Evolutionary conservation across 2,113 vertebrate species (phyloP).

Genomic region (Lasiurus cinereus): DNA sequence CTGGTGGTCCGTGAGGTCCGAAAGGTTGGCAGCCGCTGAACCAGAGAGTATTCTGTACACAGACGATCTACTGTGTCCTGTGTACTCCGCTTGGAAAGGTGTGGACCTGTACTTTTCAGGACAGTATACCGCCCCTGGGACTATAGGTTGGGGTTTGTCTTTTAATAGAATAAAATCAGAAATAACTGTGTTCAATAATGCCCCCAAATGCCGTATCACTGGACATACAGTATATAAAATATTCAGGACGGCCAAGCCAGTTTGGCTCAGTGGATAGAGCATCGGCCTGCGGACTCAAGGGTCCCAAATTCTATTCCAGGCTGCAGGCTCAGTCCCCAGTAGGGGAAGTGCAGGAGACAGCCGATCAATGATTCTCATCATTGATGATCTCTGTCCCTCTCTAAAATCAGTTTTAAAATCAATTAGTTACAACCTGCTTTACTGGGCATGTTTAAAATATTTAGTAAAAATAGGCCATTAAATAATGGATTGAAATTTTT

Average conservation of each 20-base stretch:
- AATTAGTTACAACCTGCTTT: no score
- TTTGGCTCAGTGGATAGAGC: no score
- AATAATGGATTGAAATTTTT: not conserved
- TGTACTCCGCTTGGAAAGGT: not conserved
- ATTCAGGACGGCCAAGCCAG: no score
- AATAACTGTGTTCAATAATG: not conserved
- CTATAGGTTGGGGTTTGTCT: accelerated
- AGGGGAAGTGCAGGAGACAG: no score
- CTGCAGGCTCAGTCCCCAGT: no score
- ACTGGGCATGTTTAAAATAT: no score
- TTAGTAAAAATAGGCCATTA: not conserved
- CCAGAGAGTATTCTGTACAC: not conserved
- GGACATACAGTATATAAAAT: not conserved
- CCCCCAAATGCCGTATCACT: not conserved
- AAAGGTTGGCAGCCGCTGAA: not conserved
- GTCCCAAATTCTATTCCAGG: no score
- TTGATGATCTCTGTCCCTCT: no score
- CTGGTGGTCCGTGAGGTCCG: no score
- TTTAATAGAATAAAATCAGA: not conserved
- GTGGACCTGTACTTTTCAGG: not conserved
- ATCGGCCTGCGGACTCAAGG: no score
- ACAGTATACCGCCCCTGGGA: accelerated
- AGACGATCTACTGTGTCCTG: not conserved
- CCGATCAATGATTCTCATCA: no score
- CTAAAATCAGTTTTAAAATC: no score